Evolutionary conservation across 2,888 invertebrate genomes (phyloP), one percentile per base, ranked within the genome.

Genomic region (Neoitamus cyanurus): DNA sequence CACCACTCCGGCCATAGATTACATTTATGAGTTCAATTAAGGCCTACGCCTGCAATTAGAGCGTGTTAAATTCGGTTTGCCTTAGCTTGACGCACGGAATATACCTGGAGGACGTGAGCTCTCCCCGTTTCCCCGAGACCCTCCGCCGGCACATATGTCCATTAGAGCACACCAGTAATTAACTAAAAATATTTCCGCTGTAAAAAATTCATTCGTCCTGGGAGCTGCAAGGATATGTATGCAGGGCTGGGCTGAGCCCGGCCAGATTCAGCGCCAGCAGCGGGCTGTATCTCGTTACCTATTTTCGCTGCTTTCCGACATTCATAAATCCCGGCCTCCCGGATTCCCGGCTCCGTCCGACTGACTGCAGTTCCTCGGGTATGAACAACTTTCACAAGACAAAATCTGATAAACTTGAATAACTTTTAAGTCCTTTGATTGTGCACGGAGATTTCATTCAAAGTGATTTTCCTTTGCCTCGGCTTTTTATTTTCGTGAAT

Each of bases 391-490:
- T 77, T 77, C 77, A 42, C 36, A 73, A 77, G 46, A 77, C 77
- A 77, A 77, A 77, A 77, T 77, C 77, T 28, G 77, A 77, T 77
- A 77, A 77, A 77, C 42, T 77, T 77, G 77, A 77, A 77, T 77
- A 77, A 77, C 77, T 77, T 77, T 77, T 36, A 77, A 77, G 77
- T 48, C 77, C 46, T 77, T 77, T 77, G 77, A 77, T 77, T 77
- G 77, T 77, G 77, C 46, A 77, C 77, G 77, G 42, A 77, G 77
- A 77, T 77, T 77, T 46, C 77, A 46, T 77, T 77, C 77, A 77
- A 77, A 77, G 77, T 77, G 77, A 77, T 77, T 77, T 77, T 77
- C 46, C 36, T 77, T 46, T 77, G 25, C 2, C 34, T 36, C 72
- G 20, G 25, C 20, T 58, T 78, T 78, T 78, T 78, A 15, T 48